Percentiles rank a stretch among this genome's conserved stretches.
Conservation (phyloP, 2,888 invertebrate species). For the Ormyrus nitidulus region DNA sequence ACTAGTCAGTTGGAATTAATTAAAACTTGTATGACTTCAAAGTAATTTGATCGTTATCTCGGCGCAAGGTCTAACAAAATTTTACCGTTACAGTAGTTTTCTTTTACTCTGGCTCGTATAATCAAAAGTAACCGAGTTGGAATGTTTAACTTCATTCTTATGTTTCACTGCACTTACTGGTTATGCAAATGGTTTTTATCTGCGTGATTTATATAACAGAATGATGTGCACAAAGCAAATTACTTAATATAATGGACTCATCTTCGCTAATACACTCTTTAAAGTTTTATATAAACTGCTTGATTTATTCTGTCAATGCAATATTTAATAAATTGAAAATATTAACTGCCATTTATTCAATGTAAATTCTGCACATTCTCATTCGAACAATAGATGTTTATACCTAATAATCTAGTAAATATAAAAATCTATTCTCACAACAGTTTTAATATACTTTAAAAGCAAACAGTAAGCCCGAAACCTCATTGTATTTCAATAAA, state of each 20-base stretch:
- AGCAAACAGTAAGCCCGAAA: no score
- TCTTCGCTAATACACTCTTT: conserved; percentile 6
- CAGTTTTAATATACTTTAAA: no score
- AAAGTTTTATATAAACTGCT: not conserved
- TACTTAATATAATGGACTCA: conserved; percentile 1
- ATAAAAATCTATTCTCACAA: no score
- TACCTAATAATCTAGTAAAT: no score
- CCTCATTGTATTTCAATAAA: no score
- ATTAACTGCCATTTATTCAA: no score
- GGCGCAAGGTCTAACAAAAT: conserved; percentile 36
- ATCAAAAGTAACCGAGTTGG: conserved; percentile 33
- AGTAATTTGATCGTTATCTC: conserved; percentile 47
- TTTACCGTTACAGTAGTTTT: conserved; percentile 44
- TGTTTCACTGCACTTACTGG: conserved; percentile 9
- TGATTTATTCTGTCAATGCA: not conserved
- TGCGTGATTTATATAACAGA: conserved; percentile 18
- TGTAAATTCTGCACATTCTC: no score
- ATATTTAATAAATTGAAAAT: no score
- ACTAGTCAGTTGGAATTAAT: conserved; percentile 39
- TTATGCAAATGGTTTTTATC: conserved; percentile 19
- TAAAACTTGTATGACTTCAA: conserved; percentile 40
- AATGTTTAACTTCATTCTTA: conserved; percentile 35
- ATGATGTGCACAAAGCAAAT: conserved; percentile 12
- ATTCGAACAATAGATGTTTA: no score
- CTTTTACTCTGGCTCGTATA: conserved; percentile 15